Evolutionary conservation across 2,113 vertebrate species (phyloP), one percentile per base, ranked within the genome.

Genomic region (Phodopus roborovskii): DNA sequence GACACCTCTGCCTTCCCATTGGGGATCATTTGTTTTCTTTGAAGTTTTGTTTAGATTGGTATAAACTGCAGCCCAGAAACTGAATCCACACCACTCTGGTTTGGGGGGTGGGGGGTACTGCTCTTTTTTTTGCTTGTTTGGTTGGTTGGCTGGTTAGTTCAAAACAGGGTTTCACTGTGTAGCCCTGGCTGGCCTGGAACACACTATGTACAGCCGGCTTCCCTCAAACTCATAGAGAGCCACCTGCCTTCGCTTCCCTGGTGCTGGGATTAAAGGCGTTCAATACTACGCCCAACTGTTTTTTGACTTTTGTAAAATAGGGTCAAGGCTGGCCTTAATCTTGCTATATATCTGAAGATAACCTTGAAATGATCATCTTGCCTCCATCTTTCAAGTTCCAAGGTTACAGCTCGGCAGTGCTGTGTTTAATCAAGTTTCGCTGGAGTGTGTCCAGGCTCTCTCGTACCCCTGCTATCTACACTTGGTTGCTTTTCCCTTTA

Each of bases 381-480:
- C 84, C 68, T 64, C 33, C 58, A 68, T 58, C 77, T 91, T 33
- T 68, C 64, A 95, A 93, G 82, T 45, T 58, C 62, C 86, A 30
- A 62, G 81, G 9, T 83, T 42, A 62, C 58, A 42, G 78, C n/a
- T 83, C 53, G 60, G 24, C 58, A 42, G 16, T 30, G 30, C 56
- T 62, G 33, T 85, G 42, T 68, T 88, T 56, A 24, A 28, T 73
- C 17, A n/a, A n/a, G 7, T 88, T 53, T 56, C 36, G 8, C 50
- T 88, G 85, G 45, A 70, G 36, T 70, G 53, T 48, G 6, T 7
- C 78, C 33, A 89, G 73, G 30, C 30, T 86, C 53, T 9, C 50
- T 60, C 48, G 73, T 78, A 88, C 88, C 30, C 58, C 28, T 77
- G 48, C 74, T 84, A 28, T 64, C 85, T 88, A 7, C 60, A 84